Percentiles rank a stretch among this genome's conserved stretches.
phyloP scores from a whole-genome alignment of 2,113 vertebrate genomes.

The Ranitomeya variabilis region DNA sequence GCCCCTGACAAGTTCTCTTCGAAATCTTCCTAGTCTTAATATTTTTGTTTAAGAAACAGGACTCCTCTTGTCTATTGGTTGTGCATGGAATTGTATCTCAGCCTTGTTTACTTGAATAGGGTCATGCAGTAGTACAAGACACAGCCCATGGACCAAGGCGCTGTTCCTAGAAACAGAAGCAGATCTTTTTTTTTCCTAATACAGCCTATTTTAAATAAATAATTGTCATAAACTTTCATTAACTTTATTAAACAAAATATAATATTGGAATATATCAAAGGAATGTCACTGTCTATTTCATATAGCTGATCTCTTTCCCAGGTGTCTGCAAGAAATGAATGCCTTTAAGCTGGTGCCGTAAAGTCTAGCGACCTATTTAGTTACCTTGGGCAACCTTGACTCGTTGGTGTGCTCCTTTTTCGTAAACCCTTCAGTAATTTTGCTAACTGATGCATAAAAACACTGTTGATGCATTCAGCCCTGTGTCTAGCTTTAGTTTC shows the following conservation, averaged over 20 bases:
- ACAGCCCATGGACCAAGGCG: neutral
- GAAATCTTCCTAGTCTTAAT: neutral
- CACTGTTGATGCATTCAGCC: conserved; percentile 50
- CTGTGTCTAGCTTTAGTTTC: conserved; percentile 36
- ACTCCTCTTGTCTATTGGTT: neutral
- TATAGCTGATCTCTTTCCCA: conserved; percentile 13
- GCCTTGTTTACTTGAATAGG: neutral
- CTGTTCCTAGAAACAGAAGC: neutral
- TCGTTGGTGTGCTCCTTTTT: conserved; percentile 26
- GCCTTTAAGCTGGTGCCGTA: conserved; percentile 35
- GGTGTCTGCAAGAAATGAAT: neutral
- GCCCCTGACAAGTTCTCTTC: neutral
- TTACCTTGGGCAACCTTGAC: conserved; percentile 54
- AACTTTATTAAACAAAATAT: neutral
- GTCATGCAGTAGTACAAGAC: neutral
- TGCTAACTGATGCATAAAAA: conserved; percentile 48
- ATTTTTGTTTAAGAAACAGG: neutral
- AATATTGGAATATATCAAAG: neutral
- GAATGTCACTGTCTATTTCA: neutral
- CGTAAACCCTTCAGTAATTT: conserved; percentile 37
- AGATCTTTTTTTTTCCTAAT: neutral
- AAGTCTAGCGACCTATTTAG: conserved; percentile 29
- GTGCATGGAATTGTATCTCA: neutral
- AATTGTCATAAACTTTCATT: neutral
- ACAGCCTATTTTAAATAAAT: neutral